Percentiles rank a stretch among this genome's conserved stretches.
Conservation (phyloP, 2,113 vertebrate genomes). For the Sceloporus tristichus region DNA sequence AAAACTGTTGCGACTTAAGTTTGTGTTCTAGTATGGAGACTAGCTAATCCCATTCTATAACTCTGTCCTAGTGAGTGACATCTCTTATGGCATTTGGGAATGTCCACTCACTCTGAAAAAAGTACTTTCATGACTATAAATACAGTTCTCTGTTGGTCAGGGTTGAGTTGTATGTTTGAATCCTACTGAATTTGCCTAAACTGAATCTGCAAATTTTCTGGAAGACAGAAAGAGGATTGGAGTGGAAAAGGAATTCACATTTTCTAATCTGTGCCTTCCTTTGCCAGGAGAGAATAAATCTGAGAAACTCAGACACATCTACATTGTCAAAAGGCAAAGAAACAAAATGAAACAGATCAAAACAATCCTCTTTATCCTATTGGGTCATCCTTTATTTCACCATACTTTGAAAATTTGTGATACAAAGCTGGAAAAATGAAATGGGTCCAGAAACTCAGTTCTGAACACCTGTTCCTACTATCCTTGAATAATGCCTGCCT, state of each 20-base stretch:
- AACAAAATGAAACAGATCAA: background rate
- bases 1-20: background rate
- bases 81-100: background rate
- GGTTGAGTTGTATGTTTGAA: too few species aligned
- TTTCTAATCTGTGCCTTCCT: background rate
- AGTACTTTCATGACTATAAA: too few species aligned
- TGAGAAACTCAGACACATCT: too few species aligned
- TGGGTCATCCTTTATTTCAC: slow-evolving; percentile 52
- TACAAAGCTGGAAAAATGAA: slow-evolving; percentile 58
- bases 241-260: background rate
- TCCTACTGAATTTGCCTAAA: too few species aligned
- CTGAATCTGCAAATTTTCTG: too few species aligned
- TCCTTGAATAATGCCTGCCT: slow-evolving; percentile 41
- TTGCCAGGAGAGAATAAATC: background rate
- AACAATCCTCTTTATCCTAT: slow-evolving; percentile 8
- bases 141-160: too few species aligned
- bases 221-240: background rate
- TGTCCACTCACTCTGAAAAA: too few species aligned
- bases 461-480: slow-evolving; percentile 40
- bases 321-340: background rate
- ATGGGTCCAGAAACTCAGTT: slow-evolving; percentile 47
- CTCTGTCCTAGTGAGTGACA: background rate
- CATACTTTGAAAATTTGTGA: slow-evolving; percentile 51
- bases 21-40: background rate
- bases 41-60: background rate